Evolutionary conservation across 2,113 vertebrate genomes (phyloP).

Genomic region (Rynchops niger): DNA sequence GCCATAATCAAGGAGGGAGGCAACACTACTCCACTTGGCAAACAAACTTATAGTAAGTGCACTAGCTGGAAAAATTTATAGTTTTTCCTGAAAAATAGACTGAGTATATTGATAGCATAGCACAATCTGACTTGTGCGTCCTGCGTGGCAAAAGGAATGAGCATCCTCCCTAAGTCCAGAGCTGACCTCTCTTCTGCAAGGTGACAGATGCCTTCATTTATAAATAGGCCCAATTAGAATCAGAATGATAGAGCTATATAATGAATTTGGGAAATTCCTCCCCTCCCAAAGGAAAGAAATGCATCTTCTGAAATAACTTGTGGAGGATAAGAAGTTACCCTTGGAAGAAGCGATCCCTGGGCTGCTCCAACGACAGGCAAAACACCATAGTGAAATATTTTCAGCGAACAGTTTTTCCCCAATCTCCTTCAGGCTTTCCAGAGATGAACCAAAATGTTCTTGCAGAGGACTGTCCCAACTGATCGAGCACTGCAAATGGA

Average conservation of each 20-base stretch:
- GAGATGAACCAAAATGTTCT: neutral
- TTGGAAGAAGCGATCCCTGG: neutral
- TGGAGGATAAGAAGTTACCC: neutral
- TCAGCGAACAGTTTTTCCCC: neutral
- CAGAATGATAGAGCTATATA: neutral
- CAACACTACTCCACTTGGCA: constrained; percentile 4
- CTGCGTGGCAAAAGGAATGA: neutral
- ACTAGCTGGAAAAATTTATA: constrained; percentile 16
- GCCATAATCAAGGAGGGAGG: neutral
- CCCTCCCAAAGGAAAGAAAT: neutral
- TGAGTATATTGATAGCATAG: neutral
- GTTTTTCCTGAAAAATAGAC: constrained; percentile 10
- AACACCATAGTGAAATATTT: neutral
- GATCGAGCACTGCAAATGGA: neutral
- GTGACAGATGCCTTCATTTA: neutral
- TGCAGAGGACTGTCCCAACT: neutral
- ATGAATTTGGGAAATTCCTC: neutral
- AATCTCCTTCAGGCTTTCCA: neutral
- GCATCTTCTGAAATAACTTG: neutral
- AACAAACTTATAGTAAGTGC: neutral
- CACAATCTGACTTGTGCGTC: neutral
- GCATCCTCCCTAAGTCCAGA: neutral
- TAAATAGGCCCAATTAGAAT: neutral
- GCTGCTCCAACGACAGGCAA: neutral
- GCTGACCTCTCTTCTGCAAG: neutral